phyloP scores from a whole-genome alignment of 2,797 vertebrate species.

The Leuciscus waleckii region DNA sequence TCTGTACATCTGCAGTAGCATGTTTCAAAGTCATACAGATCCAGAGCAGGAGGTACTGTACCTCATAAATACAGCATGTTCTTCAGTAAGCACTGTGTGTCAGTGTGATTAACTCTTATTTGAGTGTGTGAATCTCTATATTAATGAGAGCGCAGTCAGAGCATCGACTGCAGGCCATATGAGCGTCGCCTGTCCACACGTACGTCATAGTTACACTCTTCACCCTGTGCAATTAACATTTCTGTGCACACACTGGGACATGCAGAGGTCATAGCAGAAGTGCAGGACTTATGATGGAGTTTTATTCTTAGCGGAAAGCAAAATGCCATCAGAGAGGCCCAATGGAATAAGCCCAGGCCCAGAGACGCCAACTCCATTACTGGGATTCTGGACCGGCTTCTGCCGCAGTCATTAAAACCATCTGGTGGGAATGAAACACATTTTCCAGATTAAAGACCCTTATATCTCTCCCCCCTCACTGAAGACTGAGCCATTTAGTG shows the following conservation, averaged over 20 bases:
- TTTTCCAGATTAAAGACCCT: constrained; percentile 71
- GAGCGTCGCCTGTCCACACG: not conserved
- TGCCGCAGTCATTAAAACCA: constrained; percentile 63
- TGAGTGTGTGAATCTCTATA: not conserved
- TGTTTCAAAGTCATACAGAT: constrained; percentile 4
- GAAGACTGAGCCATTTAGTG: constrained; percentile 52
- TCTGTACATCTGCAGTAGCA: not conserved
- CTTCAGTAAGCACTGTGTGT: not conserved
- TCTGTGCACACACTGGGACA: constrained; percentile 13
- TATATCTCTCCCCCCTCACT: constrained; percentile 38
- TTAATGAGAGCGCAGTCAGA: not conserved
- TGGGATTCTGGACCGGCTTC: constrained; percentile 50
- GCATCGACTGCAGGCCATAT: not conserved
- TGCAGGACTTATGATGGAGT: constrained; percentile 28
- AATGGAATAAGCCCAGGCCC: constrained; percentile 37
- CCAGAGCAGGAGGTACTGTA: not conserved
- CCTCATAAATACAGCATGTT: not conserved
- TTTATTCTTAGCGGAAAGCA: constrained; percentile 39
- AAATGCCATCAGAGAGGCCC: constrained; percentile 48
- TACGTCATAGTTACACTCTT: constrained; percentile 15
- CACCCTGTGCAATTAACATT: constrained; percentile 15
- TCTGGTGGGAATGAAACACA: constrained; percentile 66
- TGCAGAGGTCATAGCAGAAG: constrained; percentile 3
- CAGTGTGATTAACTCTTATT: constrained; percentile 2
- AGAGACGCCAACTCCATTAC: constrained; percentile 53